Conservation (phyloP, 1,140 invertebrate genomes). For the Doryteuthis pealeii region DNA sequence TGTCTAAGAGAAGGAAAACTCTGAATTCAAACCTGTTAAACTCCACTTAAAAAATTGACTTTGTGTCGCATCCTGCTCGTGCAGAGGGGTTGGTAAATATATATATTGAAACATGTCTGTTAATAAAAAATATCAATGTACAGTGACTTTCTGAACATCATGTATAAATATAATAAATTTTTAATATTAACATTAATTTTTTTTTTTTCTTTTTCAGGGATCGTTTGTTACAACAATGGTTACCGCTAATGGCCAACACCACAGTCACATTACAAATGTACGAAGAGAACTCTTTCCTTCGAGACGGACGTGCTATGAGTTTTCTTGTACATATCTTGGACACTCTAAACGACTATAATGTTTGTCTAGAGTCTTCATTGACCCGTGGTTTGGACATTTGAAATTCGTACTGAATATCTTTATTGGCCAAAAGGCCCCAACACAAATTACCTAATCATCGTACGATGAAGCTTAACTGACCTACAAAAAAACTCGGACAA, state of each 20-base stretch:
- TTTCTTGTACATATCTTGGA: constrained; percentile 90
- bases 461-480: too few relatives aligned
- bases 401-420: constrained; percentile 4
- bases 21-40: too few relatives aligned
- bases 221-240: constrained; percentile 85
- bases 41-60: too few relatives aligned
- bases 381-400: constrained; percentile 79
- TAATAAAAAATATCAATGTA: too few relatives aligned
- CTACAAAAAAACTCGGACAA: too few relatives aligned
- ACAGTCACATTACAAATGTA: constrained; percentile 90
- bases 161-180: not conserved
- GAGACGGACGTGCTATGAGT: constrained; percentile 79
- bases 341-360: constrained; percentile 89
- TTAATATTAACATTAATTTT: not conserved
- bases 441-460: too few relatives aligned
- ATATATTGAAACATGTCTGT: too few relatives aligned
- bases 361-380: constrained; percentile 89
- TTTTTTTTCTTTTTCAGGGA: constrained; percentile 68
- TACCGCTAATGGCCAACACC: constrained; percentile 82
- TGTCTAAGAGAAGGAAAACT: too few relatives aligned
- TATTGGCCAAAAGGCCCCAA: too few relatives aligned
- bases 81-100: too few relatives aligned
- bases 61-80: too few relatives aligned
- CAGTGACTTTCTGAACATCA: too few relatives aligned
- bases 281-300: constrained; percentile 90